Evolutionary conservation across 2,888 invertebrate genomes (phyloP).

Genomic region (Esperia sulphurella): DNA sequence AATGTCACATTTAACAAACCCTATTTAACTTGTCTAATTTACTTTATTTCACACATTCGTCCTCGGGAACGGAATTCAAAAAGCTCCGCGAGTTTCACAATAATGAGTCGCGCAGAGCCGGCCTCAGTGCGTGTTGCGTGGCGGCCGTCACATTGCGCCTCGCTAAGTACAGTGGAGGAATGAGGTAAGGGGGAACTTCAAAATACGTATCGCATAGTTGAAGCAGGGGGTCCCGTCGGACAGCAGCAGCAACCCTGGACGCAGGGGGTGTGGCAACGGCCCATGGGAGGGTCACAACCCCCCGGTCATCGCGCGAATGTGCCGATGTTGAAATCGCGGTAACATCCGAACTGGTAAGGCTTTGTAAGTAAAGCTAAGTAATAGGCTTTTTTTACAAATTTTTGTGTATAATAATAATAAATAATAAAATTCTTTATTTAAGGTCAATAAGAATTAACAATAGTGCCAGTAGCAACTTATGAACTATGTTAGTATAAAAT

Average conservation of each 20-base stretch:
- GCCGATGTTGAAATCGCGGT: constrained; percentile 52
- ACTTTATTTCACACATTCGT: constrained; percentile 3
- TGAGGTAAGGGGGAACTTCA: no score
- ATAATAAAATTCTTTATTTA: no score
- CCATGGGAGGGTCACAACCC: constrained; percentile 39
- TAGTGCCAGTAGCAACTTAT: no score
- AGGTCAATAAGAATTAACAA: no score
- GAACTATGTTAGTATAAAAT: no score
- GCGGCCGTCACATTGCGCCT: no score
- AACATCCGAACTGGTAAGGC: constrained; percentile 52
- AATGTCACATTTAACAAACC: not conserved
- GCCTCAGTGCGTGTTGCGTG: not conserved
- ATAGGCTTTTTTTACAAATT: constrained; percentile 1
- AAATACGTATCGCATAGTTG: no score
- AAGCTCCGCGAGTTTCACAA: not conserved
- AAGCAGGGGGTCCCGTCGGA: constrained; percentile 46
- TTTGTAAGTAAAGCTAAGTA: constrained; percentile 23
- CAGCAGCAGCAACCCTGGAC: constrained; percentile 39
- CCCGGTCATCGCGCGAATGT: constrained; percentile 53
- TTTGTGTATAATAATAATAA: not conserved
- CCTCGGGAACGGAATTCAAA: not conserved
- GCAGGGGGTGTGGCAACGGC: constrained; percentile 31
- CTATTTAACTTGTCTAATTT: constrained; percentile 7
- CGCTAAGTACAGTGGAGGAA: no score
- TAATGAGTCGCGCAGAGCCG: not conserved